Conservation (phyloP, 1,140 invertebrate species). For the Metaphire vulgaris region DNA sequence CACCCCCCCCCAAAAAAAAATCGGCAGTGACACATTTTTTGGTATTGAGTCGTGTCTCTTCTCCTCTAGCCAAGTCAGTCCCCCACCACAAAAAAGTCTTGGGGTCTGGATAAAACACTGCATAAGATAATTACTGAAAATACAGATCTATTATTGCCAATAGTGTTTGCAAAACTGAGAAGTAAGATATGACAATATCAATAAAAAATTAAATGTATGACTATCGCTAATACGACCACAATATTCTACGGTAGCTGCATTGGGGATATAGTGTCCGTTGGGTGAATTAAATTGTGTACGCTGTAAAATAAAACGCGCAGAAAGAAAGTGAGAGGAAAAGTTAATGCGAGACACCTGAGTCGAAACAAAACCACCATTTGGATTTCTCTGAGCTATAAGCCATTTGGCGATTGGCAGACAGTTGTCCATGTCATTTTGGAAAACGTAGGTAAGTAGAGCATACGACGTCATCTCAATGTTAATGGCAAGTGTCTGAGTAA, state of each 20-base stretch:
- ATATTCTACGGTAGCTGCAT: too few species aligned
- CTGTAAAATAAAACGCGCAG: neutral
- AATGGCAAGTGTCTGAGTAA: slow-evolving; percentile 56
- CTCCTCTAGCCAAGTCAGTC: neutral
- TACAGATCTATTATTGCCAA: too few species aligned
- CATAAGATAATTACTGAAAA: too few species aligned
- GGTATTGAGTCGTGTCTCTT: neutral
- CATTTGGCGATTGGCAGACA: slow-evolving; percentile 71
- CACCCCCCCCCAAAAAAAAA: too few species aligned
- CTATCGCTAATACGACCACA: too few species aligned
- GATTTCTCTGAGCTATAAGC: slow-evolving; percentile 69
- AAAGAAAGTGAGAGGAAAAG: neutral
- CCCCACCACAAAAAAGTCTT: too few species aligned
- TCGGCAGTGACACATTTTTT: too few species aligned
- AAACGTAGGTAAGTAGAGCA: slow-evolving; percentile 14
- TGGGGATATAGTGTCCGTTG: too few species aligned
- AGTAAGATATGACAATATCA: too few species aligned
- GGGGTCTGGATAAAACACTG: too few species aligned
- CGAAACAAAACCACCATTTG: slow-evolving; percentile 69
- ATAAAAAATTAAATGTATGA: too few species aligned
- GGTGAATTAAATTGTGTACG: too few species aligned
- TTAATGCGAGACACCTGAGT: slow-evolving; percentile 56
- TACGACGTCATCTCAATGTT: slow-evolving; percentile 28
- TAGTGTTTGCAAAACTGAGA: neutral
- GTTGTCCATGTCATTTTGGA: neutral